Evolutionary conservation across 2,113 vertebrate species (phyloP), one percentile per base, ranked within the genome.

Genomic region (Acrocephalus arundinaceus): DNA sequence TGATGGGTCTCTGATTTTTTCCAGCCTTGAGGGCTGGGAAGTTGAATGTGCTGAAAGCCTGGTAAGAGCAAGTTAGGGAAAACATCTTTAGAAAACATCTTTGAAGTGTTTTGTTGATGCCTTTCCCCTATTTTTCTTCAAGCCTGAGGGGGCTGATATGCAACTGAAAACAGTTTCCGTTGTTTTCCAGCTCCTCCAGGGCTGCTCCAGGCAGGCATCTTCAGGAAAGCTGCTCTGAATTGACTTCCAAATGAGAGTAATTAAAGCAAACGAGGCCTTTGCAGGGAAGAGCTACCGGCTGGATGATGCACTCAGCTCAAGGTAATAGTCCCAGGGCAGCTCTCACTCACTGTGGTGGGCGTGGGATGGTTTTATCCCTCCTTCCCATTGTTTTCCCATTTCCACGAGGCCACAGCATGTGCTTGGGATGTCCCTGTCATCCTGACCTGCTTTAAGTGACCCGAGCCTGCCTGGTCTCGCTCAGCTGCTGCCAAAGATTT

Each of bases 231-330:
- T 0, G 3, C 33, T 85, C 25, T 61, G 84, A 84, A 81, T 19
- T 77, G 78, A 87, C 59, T 96, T 93, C 84, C 75, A 75, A 82
- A 82, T 86, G 49, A 87, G 62, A 61, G 66, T 75, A 85, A 92
- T 93, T 91, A 96, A 88, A 90, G 58, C 63, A 76, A 76, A 89
- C 4, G 15, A 58, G 62, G n/a, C 28, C 28, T 57, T 37, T 21
- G 62, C 12, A 4, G 54, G 51, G 37, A 82, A 85, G 54, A 87
- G 30, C 49, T 39, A 25, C 28, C 20, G 48, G 65, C 59, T 28
- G 65, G 52, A 27, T 52, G 49, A 39, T 66, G 33, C 30, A 3
- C 35, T 52, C 5, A 6, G 63, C 35, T 76, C 23, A 2, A 33
- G 49, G 18, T 25, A 20, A 25, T 45, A 11, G 41, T 84, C 46